Evolutionary conservation across 2,113 vertebrate genomes (phyloP).

Genomic region (Xiphophorus maculatus): DNA sequence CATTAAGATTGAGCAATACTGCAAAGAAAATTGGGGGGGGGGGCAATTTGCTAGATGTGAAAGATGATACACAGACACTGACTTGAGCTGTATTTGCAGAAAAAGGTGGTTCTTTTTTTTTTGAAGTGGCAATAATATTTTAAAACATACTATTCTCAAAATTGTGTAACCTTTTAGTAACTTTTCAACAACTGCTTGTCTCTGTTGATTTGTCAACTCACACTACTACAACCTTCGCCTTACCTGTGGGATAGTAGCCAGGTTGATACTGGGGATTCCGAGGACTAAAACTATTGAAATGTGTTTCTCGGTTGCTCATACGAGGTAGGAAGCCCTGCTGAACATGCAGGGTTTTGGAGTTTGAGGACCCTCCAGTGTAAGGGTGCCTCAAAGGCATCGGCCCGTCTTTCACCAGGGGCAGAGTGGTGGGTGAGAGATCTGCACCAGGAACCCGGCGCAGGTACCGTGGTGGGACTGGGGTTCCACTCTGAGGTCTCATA

Average conservation of each 20-base stretch:
- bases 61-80: too few relatives aligned
- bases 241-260: slow-evolving; percentile 78
- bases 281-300: slow-evolving; percentile 60
- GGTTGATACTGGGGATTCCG: slow-evolving; percentile 67
- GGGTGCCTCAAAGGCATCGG: slow-evolving; percentile 65
- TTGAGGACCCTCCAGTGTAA: slow-evolving; percentile 64
- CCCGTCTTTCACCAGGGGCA: slow-evolving; percentile 65
- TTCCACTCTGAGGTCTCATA: slow-evolving; percentile 61
- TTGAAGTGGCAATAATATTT: background rate
- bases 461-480: slow-evolving; percentile 71
- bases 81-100: background rate
- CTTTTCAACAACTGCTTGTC: too few relatives aligned
- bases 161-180: background rate
- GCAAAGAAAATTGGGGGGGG: too few relatives aligned
- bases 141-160: background rate
- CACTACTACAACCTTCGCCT: background rate
- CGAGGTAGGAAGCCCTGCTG: slow-evolving; percentile 66
- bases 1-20: too few relatives aligned
- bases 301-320: slow-evolving; percentile 52
- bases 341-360: slow-evolving; percentile 20
- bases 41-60: too few relatives aligned
- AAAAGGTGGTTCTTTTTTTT: background rate
- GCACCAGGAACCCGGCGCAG: slow-evolving; percentile 73
- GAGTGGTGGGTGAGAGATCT: slow-evolving; percentile 56
- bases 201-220: too few relatives aligned